Percentiles rank a stretch among this genome's conserved stretches.
Evolutionary conservation across 2,113 vertebrate genomes (phyloP).

Genomic region (Equus quagga): DNA sequence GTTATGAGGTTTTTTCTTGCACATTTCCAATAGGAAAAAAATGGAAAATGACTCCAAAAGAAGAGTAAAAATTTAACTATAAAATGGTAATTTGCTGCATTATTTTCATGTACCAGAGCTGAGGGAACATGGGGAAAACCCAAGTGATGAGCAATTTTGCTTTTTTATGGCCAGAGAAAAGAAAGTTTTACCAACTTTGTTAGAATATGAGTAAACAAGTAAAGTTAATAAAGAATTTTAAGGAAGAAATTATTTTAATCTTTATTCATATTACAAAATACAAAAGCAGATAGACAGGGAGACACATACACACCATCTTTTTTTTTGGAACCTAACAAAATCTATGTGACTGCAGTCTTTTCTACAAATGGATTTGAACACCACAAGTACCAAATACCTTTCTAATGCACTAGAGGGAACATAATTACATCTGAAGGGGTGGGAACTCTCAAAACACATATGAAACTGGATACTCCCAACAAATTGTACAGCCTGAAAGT

Average conservation of each 20-base stretch:
- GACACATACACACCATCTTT: not conserved
- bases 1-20: conserved; percentile 57
- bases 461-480: not conserved
- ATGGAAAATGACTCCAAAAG: conserved; percentile 51
- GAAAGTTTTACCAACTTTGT: conserved; percentile 53
- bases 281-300: not conserved
- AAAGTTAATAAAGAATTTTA: conserved; percentile 34
- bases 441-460: conserved; percentile 22
- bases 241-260: conserved; percentile 37
- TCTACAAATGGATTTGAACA: conserved; percentile 28
- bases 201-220: conserved; percentile 27
- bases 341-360: not conserved
- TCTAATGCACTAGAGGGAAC: not conserved
- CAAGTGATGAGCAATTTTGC: conserved; percentile 42
- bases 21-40: conserved; percentile 56
- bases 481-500: not conserved
- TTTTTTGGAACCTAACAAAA: not conserved
- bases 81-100: conserved; percentile 20
- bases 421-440: conserved; percentile 24
- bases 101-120: conserved; percentile 37
- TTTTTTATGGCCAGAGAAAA: not conserved
- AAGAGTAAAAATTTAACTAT: conserved; percentile 66
- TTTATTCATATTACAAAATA: conserved; percentile 33
- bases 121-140: not conserved
- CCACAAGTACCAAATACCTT: not conserved